phyloP scores from a whole-genome alignment of 2,888 invertebrate species.

The Drosophila cognata region DNA sequence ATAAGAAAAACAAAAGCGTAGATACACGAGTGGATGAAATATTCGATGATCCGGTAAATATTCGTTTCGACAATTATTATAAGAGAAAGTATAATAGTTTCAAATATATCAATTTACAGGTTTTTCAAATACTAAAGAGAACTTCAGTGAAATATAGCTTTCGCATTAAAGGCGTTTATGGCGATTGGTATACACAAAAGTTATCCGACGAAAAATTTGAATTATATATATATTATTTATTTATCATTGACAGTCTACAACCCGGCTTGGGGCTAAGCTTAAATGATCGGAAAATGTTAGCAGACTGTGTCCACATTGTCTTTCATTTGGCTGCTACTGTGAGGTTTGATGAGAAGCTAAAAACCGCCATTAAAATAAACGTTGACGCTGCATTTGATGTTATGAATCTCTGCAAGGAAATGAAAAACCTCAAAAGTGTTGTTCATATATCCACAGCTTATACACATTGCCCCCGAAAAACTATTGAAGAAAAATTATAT shows the following conservation, averaged over 20 bases:
- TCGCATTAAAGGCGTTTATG: conserved; percentile 17
- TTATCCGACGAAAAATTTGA: background rate
- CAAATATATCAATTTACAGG: background rate
- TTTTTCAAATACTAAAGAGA: conserved; percentile 14
- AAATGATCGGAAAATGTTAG: conserved; percentile 12
- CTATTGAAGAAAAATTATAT: conserved; percentile 87
- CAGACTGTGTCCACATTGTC: conserved; percentile 86
- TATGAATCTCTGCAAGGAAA: conserved; percentile 88
- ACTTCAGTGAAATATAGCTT: conserved; percentile 5
- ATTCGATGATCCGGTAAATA: conserved; percentile 27
- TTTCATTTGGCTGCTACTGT: conserved; percentile 88
- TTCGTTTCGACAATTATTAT: too few relatives aligned
- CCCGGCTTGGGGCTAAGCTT: conserved; percentile 9
- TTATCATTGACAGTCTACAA: conserved; percentile 16
- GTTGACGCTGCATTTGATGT: conserved; percentile 89
- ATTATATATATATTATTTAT: background rate
- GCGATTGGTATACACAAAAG: conserved; percentile 20
- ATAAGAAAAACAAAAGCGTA: conserved; percentile 88
- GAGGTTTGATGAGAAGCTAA: conserved; percentile 90
- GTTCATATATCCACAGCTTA: conserved; percentile 88
- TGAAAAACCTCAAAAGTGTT: conserved; percentile 86
- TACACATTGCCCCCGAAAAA: conserved; percentile 86
- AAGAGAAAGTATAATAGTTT: background rate
- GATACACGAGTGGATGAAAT: conserved; percentile 88
- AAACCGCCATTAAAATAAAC: conserved; percentile 90